Base-by-base conservation (phyloP, 1,140 invertebrate species). In the Apis florea region DNA sequence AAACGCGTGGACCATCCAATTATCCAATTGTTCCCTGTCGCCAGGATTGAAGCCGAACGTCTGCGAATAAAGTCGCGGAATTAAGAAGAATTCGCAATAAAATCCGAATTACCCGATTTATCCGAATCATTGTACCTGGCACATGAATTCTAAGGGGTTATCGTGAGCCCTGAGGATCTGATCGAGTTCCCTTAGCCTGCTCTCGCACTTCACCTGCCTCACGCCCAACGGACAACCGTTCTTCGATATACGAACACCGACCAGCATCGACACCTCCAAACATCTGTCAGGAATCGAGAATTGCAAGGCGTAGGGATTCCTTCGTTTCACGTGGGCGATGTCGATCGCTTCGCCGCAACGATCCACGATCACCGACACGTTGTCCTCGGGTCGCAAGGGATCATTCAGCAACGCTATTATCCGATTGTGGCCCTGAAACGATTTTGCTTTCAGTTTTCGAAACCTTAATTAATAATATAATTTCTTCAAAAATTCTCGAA, bases 101-200 rank as follows among this genome's bases (percentile, higher is more conserved):
- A 61, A 13, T 4, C 24, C 4, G 8, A 15, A 26, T 8, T 9
- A 61, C 8, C 59, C 8, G n/a, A n/a, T n/a, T 15, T 8, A 17
- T 53, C 0, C 0, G 19, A 8, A n/a, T 24, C 21, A 26, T 83
- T 94, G n/a, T n/a, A 97, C 96, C 95, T 97, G 97, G 85, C 97
- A 97, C 96, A 98, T 97, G 89, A 97, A 97, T 90, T 97, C 96
- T 54, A 98, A 92, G 0, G 97, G 97, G 92, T 97, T 97, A 84
- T 97, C 96, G 59, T 96, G 95, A 2, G 96, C 95, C 61, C 96
- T 92, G 54, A 98, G 94, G 79, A 98, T 94, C 88, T 97, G 96
- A 90, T 97, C 97, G 78, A 98, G 92, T 91, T 98, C 97, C 49
- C 97, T 94, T 47, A 98, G 93, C 76, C 96, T 94, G 88, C 97